Conservation (phyloP, 1,140 invertebrate species). For the Samia ricini region DNA sequence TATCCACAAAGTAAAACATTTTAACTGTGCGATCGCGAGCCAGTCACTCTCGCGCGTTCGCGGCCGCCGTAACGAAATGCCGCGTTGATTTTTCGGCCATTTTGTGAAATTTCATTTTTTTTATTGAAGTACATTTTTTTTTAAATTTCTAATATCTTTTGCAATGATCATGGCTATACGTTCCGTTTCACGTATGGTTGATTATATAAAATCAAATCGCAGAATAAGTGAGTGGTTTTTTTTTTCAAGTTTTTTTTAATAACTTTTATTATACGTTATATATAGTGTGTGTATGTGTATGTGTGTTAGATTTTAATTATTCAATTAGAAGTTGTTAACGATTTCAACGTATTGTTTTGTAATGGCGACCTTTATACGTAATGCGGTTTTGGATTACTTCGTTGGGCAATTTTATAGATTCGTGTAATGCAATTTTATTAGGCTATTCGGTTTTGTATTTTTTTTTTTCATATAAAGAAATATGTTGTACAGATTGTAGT, state of each 20-base stretch:
- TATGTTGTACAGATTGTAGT: no score
- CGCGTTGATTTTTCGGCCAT: slow-evolving; percentile 18
- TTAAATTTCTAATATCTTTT: neutral
- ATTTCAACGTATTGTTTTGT: neutral
- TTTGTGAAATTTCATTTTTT: slow-evolving; percentile 6
- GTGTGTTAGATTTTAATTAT: neutral
- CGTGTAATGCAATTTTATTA: neutral
- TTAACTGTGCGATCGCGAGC: slow-evolving; percentile 22
- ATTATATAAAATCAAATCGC: slow-evolving; percentile 29
- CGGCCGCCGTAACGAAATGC: slow-evolving; percentile 28
- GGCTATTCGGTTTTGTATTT: neutral
- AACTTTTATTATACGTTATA: slow-evolving; percentile 12
- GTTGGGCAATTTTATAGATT: neutral
- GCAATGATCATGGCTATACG: slow-evolving; percentile 20
- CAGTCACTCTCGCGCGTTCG: slow-evolving; percentile 53
- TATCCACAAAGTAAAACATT: slow-evolving; percentile 37
- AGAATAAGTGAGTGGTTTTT: slow-evolving; percentile 49
- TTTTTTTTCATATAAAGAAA: neutral
- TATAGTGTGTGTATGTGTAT: neutral
- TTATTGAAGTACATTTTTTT: neutral
- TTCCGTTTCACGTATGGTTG: slow-evolving; percentile 23
- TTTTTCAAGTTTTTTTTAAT: slow-evolving; percentile 17
- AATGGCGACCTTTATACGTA: neutral
- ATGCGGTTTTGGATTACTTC: neutral
- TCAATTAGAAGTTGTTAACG: neutral